These are phyloP conservation scores for Heliocidaris erythrogramma DNA, from an alignment of 35 echinoderm and acorn worm species.

Conservation along the genomic window DNA sequence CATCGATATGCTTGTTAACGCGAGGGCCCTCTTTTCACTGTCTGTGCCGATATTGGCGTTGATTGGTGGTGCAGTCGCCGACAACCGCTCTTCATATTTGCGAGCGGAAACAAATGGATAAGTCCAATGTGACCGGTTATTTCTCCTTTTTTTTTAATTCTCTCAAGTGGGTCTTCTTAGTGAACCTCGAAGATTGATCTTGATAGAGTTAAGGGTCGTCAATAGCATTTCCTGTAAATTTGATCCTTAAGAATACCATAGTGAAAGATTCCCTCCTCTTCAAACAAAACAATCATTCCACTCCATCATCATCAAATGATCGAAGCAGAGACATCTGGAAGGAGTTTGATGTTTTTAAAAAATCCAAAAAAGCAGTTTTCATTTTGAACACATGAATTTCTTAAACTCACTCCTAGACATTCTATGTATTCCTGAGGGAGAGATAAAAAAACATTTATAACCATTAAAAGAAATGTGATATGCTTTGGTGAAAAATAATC, in stretches of 20 bases:
- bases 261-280: not conserved
- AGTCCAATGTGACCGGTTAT: not conserved
- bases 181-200: not conserved
- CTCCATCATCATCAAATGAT: not conserved
- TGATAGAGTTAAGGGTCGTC: not conserved
- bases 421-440: not conserved
- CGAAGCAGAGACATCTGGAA: not conserved
- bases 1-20: not conserved
- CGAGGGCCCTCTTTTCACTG: not conserved
- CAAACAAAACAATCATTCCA: not conserved
- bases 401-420: not conserved
- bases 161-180: not conserved
- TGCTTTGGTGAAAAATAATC: not conserved
- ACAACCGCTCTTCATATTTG: not conserved
- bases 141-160: not conserved
- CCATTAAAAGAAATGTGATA: not conserved
- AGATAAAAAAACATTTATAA: not conserved
- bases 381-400: not conserved
- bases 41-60: not conserved
- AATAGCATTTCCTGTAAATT: not conserved
- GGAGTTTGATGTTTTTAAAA: not conserved
- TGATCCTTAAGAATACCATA: constrained; percentile 2
- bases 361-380: not conserved
- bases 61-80: not conserved
- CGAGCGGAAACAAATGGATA: not conserved